Evolutionary conservation across 2,797 vertebrate species (phyloP), one percentile per base, ranked within the genome.

Genomic region (Coregonus sp.): DNA sequence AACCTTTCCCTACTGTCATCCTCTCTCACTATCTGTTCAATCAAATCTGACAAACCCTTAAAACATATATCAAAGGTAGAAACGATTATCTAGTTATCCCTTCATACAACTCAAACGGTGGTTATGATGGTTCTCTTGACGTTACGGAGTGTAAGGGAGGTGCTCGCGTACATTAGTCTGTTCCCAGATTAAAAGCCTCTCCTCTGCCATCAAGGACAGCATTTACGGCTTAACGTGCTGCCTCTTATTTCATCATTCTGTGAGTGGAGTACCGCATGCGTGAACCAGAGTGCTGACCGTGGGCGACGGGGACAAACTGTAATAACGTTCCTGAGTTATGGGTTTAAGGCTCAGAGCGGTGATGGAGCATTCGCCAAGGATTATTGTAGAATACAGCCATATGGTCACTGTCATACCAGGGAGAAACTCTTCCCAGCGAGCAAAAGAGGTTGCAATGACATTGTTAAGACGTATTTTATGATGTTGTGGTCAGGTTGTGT

Each of bases 191-290:
- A 52, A 70, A 75, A 37, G 29, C 2, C 50, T 40, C 66, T 51
- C 5, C 66, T 54, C 31, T 56, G 33, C 72, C 51, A 33, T 35
- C 50, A 72, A 77, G 75, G 75, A 77, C 75, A 71, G 56, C 33
- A 52, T 77, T 77, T 77, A 77, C 31, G 56, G 63, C 3, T 14
- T 29, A 9, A 29, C 50, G 40, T 50, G 25, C 47, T 63, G 69
- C 7, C 75, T 72, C 69, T 77, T 77, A 37, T 50, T 47, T 11
- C 18, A 50, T 70, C 68, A 50, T 25, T 25, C 37, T 18, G 3
- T 9, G 15, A 70, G 37, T 40, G 37, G 16, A 70, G 37, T 47
- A 70, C 33, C 2, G 35, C 9, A n/a, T n/a, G n/a, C 33, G 2
- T n/a, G 37, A 18, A 35, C 1, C 15, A 9, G 33, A n/a, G 15